Base-by-base conservation (phyloP, 2,888 invertebrate genomes). In the Scaptomyza flava region DNA sequence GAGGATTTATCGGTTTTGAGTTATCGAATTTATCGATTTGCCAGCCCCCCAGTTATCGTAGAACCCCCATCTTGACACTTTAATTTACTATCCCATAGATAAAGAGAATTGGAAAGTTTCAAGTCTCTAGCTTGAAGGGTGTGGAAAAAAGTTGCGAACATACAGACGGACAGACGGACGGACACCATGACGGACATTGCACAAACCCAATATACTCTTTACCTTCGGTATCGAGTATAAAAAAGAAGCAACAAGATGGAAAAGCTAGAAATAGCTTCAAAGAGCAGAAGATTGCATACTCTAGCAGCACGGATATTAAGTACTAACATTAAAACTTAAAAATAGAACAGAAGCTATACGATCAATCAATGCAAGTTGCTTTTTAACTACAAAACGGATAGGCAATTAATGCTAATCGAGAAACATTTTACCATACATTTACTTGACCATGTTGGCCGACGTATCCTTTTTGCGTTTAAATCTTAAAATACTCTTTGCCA, bases 341-440 rank as follows among this genome's bases (percentile, higher is more conserved):
- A 48, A 48, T 48, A 12, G 31, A 12, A 12, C 12, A 17, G 12
- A 8, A 48, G n/a, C n/a, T 12, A 6, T 3, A n/a, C 6, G 48
- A 17, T 6, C 12, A 48, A 3, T 34, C 12, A 34, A 3, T 3
- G 11, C n/a, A 9, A 41, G 41, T 17, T 4, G 41, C 9, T n/a
- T 12, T 17, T 41, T 12, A 41, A 9, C 17, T 9, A 41, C 17
- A 41, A 9, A 17, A 9, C 41, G 17, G 17, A 41, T 41, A 9
- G 20, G 43, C 43, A 43, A 43, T 43, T 43, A 23, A 45, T 45
- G 23, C 23, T 27, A 7, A 23, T 45, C 43, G 41, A 45, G 23
- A 23, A 51, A 2, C 23, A 23, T 14, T 12, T 14, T 41, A 9
- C 8, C 41, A 17, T 41, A 41, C 23, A 23, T 23, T 27, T 14